Conservation (phyloP, 2,113 vertebrate genomes). For the Lampris megalopsis region DNA sequence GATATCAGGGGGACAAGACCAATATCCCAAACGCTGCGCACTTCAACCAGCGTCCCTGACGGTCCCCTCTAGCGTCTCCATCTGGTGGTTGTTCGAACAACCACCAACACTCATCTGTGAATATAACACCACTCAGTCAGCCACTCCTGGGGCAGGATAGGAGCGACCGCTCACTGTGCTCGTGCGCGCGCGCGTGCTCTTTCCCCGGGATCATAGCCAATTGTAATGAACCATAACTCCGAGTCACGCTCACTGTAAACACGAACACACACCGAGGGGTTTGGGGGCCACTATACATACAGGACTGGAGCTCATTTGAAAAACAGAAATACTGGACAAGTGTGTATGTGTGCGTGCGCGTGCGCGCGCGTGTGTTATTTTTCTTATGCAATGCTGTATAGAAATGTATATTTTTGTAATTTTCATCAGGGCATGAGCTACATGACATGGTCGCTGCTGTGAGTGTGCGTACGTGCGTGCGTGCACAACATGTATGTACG, state of each 20-base stretch:
- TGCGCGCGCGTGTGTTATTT: conserved; percentile 66
- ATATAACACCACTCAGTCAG: conserved; percentile 66
- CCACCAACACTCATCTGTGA: conserved; percentile 69
- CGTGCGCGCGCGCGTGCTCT: conserved; percentile 25
- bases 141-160: conserved; percentile 58
- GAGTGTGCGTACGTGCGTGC: conserved; percentile 43
- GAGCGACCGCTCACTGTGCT: conserved; percentile 74
- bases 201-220: conserved; percentile 67
- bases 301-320: conserved; percentile 41
- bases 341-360: conserved; percentile 47
- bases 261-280: conserved; percentile 44
- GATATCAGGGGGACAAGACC: too few relatives aligned
- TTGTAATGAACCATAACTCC: conserved; percentile 73
- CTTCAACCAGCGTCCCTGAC: background rate
- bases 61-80: conserved; percentile 59
- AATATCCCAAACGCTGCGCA: too few relatives aligned
- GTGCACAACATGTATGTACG: too few relatives aligned
- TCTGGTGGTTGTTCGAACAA: conserved; percentile 16
- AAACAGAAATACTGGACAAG: conserved; percentile 33
- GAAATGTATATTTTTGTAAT: conserved; percentile 87
- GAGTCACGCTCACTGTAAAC: conserved; percentile 62
- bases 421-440: conserved; percentile 81
- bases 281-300: conserved; percentile 51
- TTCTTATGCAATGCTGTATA: conserved; percentile 85
- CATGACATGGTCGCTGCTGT: conserved; percentile 67